Percentiles rank a stretch among this genome's conserved stretches.
These are phyloP conservation scores for Neocrepidodera transversa DNA, from an alignment of 2,888 invertebrate species.

Conservation along the genomic window DNA sequence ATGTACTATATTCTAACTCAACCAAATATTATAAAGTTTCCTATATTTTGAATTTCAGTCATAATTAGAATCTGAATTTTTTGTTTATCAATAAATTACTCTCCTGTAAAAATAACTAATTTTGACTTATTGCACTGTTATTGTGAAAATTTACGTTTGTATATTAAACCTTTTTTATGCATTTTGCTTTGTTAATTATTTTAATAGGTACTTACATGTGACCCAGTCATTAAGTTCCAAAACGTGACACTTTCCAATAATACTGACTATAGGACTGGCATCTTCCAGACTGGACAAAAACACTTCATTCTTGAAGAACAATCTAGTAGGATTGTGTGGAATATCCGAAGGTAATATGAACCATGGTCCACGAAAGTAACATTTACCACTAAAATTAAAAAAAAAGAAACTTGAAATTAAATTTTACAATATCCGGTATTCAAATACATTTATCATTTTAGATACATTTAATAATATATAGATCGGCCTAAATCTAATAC, in stretches of 20 bases:
- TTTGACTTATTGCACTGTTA: too few relatives aligned
- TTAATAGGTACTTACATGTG: slow-evolving; percentile 77
- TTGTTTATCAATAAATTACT: too few relatives aligned
- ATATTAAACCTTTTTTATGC: too few relatives aligned
- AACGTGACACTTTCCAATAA: slow-evolving; percentile 91
- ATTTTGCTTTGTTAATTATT: too few relatives aligned
- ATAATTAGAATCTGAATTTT: too few relatives aligned
- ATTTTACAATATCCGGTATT: neutral
- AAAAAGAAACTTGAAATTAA: slow-evolving; percentile 21
- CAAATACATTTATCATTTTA: neutral
- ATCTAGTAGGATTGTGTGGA: slow-evolving; percentile 75
- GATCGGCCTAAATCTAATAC: too few relatives aligned
- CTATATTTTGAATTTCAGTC: too few relatives aligned
- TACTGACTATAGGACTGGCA: slow-evolving; percentile 87
- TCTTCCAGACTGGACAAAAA: slow-evolving; percentile 91
- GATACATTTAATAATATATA: too few relatives aligned
- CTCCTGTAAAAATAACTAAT: too few relatives aligned
- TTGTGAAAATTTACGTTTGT: too few relatives aligned
- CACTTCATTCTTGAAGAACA: slow-evolving; percentile 94
- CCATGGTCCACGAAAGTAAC: slow-evolving; percentile 94
- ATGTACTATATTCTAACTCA: too few relatives aligned
- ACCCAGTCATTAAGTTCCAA: slow-evolving; percentile 90
- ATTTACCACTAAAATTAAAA: slow-evolving; percentile 72
- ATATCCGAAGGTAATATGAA: slow-evolving; percentile 89
- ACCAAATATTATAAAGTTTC: too few relatives aligned